Base-by-base conservation (phyloP, 2,888 invertebrate species). In the Scrobipalpa atriplicella region DNA sequence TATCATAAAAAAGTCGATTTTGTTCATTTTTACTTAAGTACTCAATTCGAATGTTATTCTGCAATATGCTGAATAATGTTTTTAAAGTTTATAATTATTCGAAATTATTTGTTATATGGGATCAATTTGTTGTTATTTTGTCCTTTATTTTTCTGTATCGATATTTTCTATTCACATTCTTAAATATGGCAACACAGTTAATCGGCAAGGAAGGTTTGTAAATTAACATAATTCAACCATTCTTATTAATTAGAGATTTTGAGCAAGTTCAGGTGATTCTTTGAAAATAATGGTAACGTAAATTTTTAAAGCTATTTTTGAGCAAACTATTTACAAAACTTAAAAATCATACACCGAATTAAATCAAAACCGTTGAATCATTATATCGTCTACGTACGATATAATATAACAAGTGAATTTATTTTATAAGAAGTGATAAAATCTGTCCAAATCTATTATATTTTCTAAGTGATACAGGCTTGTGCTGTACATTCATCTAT, bases 151-250 rank as follows among this genome's bases (percentile, higher is more conserved):
- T 10, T 47, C 60, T 18, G 19, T 47, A 38, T 47, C 21, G 21
- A 21, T 21, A 21, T 56, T 56, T 16, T 43, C 21, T 43, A 54
- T 66, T 38, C 41, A 18, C 19, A 60, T 5, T 11, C n/a, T 64
- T 51, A 39, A 54, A 36, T 67, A 67, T 65, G 67, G 67, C 67
- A 67, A 65, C 64, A 60, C 38, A 51, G 29, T 65, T 16, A 16
- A 19, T 65, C 62, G 67, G 67, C 67, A 67, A 64, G 64, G 51
- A 19, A 19, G 2, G 2, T 54, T 52, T 19, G 13, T 29, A 11
- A n/a, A 56, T 29, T 13, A 1, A 43, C 13, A 13, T 13, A 2
- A 13, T 13, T 43, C 13, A 10, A 13, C 13, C 43, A 43, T 11
- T 13, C 0, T 43, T 13, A 43, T 13, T 13, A 56, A 13, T 10